Evolutionary conservation across 92 coral and sea anemone species (phyloP).

Genomic region (Bergia puertoricense): DNA sequence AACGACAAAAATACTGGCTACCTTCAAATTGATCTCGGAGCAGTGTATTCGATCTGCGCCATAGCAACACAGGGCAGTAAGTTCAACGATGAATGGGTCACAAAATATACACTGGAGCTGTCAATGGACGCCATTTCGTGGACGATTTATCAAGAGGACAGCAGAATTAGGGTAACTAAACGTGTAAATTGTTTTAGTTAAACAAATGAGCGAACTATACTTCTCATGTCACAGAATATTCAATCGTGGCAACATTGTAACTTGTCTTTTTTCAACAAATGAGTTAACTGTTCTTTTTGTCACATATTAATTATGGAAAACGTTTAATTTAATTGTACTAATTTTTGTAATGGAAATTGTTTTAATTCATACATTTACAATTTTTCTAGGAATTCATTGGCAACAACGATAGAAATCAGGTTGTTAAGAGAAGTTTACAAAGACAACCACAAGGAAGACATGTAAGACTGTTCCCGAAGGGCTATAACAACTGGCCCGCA

Average conservation of each 20-base stretch:
- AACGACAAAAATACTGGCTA: not conserved
- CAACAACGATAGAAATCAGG: not conserved
- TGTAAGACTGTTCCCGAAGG: constrained; percentile 1
- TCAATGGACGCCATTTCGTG: not conserved
- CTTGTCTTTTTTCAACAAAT: too few species aligned
- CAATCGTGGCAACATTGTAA: too few species aligned
- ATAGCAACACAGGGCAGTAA: not conserved
- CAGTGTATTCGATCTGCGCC: not conserved
- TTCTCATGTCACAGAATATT: too few species aligned
- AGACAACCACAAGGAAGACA: constrained; percentile 3
- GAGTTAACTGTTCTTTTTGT: too few species aligned
- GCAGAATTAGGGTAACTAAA: not conserved
- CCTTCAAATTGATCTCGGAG: not conserved
- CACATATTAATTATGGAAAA: too few species aligned
- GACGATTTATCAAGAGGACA: not conserved
- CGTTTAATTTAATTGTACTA: too few species aligned
- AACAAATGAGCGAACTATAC: too few species aligned
- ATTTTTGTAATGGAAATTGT: too few species aligned
- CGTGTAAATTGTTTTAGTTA: too few species aligned
- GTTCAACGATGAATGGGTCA: not conserved
- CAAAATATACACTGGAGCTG: not conserved
- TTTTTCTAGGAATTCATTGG: not conserved
- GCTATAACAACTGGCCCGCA: constrained; percentile 2
- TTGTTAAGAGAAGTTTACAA: not conserved
- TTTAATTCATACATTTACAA: too few species aligned